A percentile compares a stretch with the other conserved stretches of the same genome.
These are phyloP conservation scores for Stictocephala bisonia DNA, from an alignment of 2,888 invertebrate species.

Conservation along the genomic window DNA sequence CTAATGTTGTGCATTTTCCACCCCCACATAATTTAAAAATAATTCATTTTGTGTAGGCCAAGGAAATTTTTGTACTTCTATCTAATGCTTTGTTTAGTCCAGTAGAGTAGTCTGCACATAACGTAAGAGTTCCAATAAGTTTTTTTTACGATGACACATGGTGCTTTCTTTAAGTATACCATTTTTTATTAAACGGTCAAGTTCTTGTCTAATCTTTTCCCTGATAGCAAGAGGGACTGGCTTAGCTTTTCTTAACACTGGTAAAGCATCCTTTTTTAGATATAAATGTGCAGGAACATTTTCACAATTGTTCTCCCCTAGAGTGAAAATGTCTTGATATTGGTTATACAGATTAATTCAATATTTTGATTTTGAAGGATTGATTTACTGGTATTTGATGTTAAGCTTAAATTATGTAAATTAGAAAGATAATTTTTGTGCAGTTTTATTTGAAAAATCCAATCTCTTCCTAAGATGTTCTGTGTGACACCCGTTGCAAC, in stretches of 20 bases:
- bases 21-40: no score
- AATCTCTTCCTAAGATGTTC: slow-evolving; percentile 15
- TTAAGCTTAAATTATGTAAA: background rate
- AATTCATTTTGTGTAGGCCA: no score
- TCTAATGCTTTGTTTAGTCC: slow-evolving; percentile 15
- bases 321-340: no score
- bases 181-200: slow-evolving; percentile 4
- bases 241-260: background rate
- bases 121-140: background rate
- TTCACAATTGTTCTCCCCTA: background rate
- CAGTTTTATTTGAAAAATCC: background rate
- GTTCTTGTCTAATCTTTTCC: slow-evolving; percentile 7
- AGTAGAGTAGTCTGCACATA: slow-evolving; percentile 1
- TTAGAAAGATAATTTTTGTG: background rate
- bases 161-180: slow-evolving; percentile 8
- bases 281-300: slow-evolving; percentile 4
- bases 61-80: background rate
- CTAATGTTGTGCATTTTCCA: no score
- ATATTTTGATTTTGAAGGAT: background rate
- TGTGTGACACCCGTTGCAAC: background rate
- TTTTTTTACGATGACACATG: slow-evolving; percentile 3
- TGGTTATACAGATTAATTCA: no score
- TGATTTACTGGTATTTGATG: background rate
- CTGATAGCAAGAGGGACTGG: slow-evolving; percentile 12
- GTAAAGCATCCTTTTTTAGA: background rate